phyloP scores from a whole-genome alignment of 2,888 invertebrate genomes.

The Athrips mouffetella region DNA sequence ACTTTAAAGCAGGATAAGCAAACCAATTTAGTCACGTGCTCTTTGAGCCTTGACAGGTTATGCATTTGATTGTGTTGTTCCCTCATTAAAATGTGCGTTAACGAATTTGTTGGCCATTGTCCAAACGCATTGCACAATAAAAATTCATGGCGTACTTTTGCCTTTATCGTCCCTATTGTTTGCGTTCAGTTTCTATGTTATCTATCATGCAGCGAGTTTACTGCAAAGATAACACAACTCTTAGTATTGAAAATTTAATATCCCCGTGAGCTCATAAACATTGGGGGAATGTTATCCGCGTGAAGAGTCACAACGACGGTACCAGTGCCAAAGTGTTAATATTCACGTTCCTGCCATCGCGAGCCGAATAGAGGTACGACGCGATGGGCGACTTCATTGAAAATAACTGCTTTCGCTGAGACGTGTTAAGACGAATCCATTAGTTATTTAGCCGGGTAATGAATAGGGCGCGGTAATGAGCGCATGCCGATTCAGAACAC shows the following conservation, averaged over 20 bases:
- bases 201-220: not conserved
- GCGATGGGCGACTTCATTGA: slow-evolving; percentile 45
- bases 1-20: too few species aligned
- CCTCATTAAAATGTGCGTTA: too few species aligned
- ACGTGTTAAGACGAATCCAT: slow-evolving; percentile 57
- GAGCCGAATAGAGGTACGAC: slow-evolving; percentile 16
- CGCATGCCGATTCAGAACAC: slow-evolving; percentile 67
- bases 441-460: slow-evolving; percentile 68
- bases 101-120: too few species aligned
- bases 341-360: slow-evolving; percentile 19
- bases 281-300: slow-evolving; percentile 3
- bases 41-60: too few species aligned
- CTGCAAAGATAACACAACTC: not conserved
- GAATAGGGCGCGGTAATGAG: slow-evolving; percentile 70
- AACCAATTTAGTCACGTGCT: too few species aligned
- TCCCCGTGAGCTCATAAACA: slow-evolving; percentile 6
- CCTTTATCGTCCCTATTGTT: not conserved
- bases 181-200: not conserved
- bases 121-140: too few species aligned
- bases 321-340: slow-evolving; percentile 21
- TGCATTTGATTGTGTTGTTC: too few species aligned
- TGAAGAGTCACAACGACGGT: slow-evolving; percentile 1
- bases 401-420: slow-evolving; percentile 54
- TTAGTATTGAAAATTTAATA: not conserved
- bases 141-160: too few species aligned